Conservation (phyloP, 37 sponge, comb jelly and placozoan species). For the Spongilla lacustris region DNA sequence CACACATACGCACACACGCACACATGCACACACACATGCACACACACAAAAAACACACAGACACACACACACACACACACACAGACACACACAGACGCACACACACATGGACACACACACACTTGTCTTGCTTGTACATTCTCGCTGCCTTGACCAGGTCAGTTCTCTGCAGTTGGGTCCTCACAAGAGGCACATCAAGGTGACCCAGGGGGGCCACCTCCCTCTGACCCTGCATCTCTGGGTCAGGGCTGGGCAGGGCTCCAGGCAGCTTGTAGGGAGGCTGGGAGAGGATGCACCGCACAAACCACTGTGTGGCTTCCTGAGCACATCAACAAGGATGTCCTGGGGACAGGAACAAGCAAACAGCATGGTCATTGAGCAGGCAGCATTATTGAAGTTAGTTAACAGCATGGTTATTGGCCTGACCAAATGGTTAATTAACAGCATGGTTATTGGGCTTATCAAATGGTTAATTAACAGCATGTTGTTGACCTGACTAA, state of each 20-base stretch:
- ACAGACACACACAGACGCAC: not conserved
- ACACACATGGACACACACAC: slow-evolving; percentile 1
- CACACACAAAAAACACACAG: not conserved
- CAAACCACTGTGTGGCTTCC: slow-evolving; percentile 91
- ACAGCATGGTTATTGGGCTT: too few relatives aligned
- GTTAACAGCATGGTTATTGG: too few relatives aligned
- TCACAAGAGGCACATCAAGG: slow-evolving; percentile 90
- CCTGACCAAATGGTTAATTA: too few relatives aligned
- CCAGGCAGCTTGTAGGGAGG: slow-evolving; percentile 74
- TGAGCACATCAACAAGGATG: slow-evolving; percentile 75
- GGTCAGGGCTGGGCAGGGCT: slow-evolving; percentile 51
- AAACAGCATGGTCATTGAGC: too few relatives aligned
- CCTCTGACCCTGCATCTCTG: slow-evolving; percentile 16
- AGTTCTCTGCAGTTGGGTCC: slow-evolving; percentile 80
- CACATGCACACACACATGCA: too few relatives aligned
- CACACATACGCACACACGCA: too few relatives aligned
- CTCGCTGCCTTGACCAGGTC: slow-evolving; percentile 92
- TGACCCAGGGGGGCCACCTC: slow-evolving; percentile 37
- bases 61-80: too few relatives aligned
- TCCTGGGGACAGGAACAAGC: too few relatives aligned
- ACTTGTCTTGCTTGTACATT: slow-evolving; percentile 93
- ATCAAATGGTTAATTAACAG: too few relatives aligned
- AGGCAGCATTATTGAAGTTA: too few relatives aligned
- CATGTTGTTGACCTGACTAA: too few relatives aligned
- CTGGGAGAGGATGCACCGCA: slow-evolving; percentile 92